Base-by-base conservation (phyloP, 1,140 invertebrate species). In the Sogatella furcifera region DNA sequence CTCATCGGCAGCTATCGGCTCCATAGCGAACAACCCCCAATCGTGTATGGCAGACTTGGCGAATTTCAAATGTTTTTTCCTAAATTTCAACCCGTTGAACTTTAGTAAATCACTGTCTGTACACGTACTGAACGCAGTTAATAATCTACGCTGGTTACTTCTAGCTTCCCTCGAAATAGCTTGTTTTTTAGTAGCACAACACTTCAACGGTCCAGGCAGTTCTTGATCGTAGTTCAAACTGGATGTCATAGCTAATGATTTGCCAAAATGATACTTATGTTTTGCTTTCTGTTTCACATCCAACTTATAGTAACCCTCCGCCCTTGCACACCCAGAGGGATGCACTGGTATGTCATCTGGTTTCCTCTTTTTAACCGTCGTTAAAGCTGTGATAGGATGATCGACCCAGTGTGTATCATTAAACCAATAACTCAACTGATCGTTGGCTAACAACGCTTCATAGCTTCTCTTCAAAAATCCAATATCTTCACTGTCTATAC, bases 11-110 rank as follows among this genome's bases (percentile, higher is more conserved):
- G 92, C 92, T 65, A 98, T 98, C 14, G 94, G 90, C 76, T 98
- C 96, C 84, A 96, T 83, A 0, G 96, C 95, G 77, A 98, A 98
- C 21, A 99, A 74, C 44, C 96, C 96, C 95, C 95, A 99, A 72
- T 97, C 95, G 76, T 99, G 97, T 69, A 99, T 99, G 52, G 88
- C 86, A 60, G 93, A 97, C 69, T 95, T 95, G 2, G 92, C 92
- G 73, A 99, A 98, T 68, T 93, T 94, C 53, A 99, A 76, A 69
- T 94, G 89, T 70, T 99, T 99, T 74, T 97, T 97, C 34, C 96
- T 86, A 80, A 96, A 97, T 81, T 90, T 96, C 41, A 97, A 79
- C 69, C 97, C 94, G 76, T 97, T 97, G 74, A 97, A 97, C 72
- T 96, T 97, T 24, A 97, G 79, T 28, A 97, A 80, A 79, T 97